Conservation (phyloP, 2,113 vertebrate genomes). For the Hyaena hyaena region DNA sequence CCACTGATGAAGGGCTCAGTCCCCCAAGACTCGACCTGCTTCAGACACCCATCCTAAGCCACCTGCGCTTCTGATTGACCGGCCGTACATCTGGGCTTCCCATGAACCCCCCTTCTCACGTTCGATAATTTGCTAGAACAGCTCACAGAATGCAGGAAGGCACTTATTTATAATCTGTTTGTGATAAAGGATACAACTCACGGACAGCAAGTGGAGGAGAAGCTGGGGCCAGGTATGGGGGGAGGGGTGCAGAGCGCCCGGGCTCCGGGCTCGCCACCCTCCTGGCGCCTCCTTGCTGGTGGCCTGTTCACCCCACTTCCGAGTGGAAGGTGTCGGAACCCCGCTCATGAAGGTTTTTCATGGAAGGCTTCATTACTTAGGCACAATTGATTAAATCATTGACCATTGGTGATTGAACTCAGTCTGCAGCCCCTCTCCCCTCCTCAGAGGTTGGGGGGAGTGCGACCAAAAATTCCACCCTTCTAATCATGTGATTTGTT, state of each 20-base stretch:
- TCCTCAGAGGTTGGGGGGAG: background rate
- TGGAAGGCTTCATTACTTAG: background rate
- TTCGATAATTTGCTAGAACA: background rate
- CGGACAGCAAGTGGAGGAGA: background rate
- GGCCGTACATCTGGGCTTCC: fast-evolving
- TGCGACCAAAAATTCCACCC: background rate
- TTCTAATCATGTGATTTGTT: background rate
- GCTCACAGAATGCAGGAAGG: background rate
- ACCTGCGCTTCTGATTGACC: background rate
- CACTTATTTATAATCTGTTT: background rate
- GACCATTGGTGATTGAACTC: background rate
- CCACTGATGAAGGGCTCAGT: background rate
- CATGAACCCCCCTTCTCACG: background rate
- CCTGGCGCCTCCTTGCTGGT: background rate
- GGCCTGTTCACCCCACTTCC: too few species aligned
- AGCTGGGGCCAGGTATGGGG: background rate
- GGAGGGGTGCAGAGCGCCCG: fast-evolving
- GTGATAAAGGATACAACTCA: background rate
- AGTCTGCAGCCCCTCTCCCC: background rate
- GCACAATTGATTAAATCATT: background rate
- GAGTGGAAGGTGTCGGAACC: too few species aligned
- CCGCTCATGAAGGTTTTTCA: background rate
- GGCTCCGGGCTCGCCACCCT: background rate
- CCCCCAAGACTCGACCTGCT: background rate
- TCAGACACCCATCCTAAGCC: background rate